phyloP scores from a whole-genome alignment of 2,888 invertebrate genomes.

The Amblyjoppa fuscipennis region DNA sequence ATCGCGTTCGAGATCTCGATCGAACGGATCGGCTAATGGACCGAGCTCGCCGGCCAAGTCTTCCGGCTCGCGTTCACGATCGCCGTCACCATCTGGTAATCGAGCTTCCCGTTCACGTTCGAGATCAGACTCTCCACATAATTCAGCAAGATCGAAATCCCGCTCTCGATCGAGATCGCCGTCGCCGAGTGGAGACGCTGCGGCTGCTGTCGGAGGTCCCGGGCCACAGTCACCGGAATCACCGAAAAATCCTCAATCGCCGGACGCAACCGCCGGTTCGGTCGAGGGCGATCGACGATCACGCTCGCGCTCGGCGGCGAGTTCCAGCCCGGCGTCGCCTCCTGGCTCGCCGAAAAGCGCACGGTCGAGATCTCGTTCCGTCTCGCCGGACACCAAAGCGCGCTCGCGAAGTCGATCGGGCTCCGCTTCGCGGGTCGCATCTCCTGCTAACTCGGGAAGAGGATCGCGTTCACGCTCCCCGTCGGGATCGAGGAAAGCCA shows the following conservation, averaged over 20 bases:
- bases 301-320: slow-evolving; percentile 44
- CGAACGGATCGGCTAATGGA: slow-evolving; percentile 48
- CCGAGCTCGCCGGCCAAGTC: slow-evolving; percentile 53
- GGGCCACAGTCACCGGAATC: slow-evolving; percentile 48
- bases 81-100: slow-evolving; percentile 64
- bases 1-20: slow-evolving; percentile 65
- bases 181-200: slow-evolving; percentile 28
- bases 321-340: slow-evolving; percentile 49
- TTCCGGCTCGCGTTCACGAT: slow-evolving; percentile 67
- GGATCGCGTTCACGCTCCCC: slow-evolving; percentile 67
- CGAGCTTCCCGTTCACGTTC: slow-evolving; percentile 66
- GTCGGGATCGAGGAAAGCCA: slow-evolving; percentile 70
- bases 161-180: slow-evolving; percentile 71
- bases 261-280: slow-evolving; percentile 10
- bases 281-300: slow-evolving; percentile 14
- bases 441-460: slow-evolving; percentile 77
- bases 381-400: slow-evolving; percentile 71
- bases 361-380: slow-evolving; percentile 72
- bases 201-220: slow-evolving; percentile 3
- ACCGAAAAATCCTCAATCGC: slow-evolving; percentile 43
- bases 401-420: slow-evolving; percentile 77
- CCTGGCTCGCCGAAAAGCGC: slow-evolving; percentile 54
- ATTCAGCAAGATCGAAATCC: slow-evolving; percentile 72
- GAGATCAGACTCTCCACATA: slow-evolving; percentile 70
- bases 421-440: slow-evolving; percentile 79